Base-by-base conservation (phyloP, 1,140 invertebrate genomes). In the Drosophila santomea region DNA sequence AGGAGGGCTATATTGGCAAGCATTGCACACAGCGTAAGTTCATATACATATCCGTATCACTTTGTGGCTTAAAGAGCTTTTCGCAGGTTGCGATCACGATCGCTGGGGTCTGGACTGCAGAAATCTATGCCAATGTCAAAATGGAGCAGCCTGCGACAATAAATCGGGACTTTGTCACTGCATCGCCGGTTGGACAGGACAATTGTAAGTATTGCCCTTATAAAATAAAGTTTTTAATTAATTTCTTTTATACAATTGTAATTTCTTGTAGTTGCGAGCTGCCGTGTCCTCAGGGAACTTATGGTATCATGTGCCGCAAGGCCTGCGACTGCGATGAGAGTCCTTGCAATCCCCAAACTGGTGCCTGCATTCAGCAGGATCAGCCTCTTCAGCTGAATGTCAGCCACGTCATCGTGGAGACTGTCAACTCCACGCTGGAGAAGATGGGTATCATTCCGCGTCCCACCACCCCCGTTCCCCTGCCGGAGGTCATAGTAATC, bases 361-460 rank as follows among this genome's bases (percentile, higher is more conserved):
- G 91, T 1, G 79, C 74, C 12, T 92, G 91, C 23, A 25, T 67
- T 17, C 43, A 62, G 3, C 58, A 64, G 36, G 66, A 77, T 12
- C 66, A 55, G 15, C 28, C 44, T 15, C 55, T 63, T 0, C 64
- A 50, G 7, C 41, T 88, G 1, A 92, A 91, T 74, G 91, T 80
- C 2, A 90, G 84, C 32, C 88, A 91, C 28, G 84, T 80, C 4
- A 88, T 92, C 66, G 91, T 91, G 35, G 82, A 82, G 52, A 91
- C 82, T 1, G 79, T 90, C 1, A 91, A 92, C 59, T 91, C 89
- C 4, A 91, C 91, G 3, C 78, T 91, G 59, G 92, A 91, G 3
- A 93, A 93, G 55, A 92, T 93, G 54, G 93, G 93, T 45, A 90
- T 80, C 36, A 90, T 91, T 32, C 79, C 57, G 58, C 78, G 45